Evolutionary conservation across 2,888 invertebrate genomes (phyloP).

Genomic region (Lycaena phlaeas): DNA sequence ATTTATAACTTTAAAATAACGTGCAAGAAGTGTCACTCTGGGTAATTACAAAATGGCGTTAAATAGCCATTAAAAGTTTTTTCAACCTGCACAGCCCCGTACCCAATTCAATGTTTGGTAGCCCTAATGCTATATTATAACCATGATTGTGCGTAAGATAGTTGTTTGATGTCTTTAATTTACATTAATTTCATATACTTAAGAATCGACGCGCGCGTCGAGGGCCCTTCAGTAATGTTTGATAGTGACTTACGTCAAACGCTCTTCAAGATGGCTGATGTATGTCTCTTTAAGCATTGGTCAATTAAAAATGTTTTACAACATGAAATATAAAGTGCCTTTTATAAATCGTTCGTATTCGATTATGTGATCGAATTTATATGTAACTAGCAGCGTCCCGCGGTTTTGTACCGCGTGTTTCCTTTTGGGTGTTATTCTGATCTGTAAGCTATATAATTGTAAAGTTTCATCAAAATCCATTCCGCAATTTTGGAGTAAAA

Average conservation of each 20-base stretch:
- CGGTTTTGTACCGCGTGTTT: too few relatives aligned
- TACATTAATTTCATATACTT: conserved; percentile 56
- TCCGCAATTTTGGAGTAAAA: too few relatives aligned
- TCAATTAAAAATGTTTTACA: conserved; percentile 16
- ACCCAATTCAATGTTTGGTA: too few relatives aligned
- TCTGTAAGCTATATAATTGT: too few relatives aligned
- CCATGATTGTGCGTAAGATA: conserved; percentile 49
- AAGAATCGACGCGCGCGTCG: conserved; percentile 25
- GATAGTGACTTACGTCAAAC: conserved; percentile 39
- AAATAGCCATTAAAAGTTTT: too few relatives aligned
- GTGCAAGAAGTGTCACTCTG: too few relatives aligned
- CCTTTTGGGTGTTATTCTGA: too few relatives aligned
- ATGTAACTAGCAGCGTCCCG: neutral
- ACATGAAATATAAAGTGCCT: neutral
- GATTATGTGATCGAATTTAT: neutral
- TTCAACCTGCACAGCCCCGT: too few relatives aligned
- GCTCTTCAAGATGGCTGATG: conserved; percentile 34
- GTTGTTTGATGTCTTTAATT: conserved; percentile 57
- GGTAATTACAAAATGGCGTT: too few relatives aligned
- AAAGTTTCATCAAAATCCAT: too few relatives aligned
- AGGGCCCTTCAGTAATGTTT: conserved; percentile 41
- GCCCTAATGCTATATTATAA: too few relatives aligned
- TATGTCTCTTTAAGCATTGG: conserved; percentile 11
- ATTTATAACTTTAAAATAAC: too few relatives aligned
- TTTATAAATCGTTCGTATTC: neutral